Base-by-base conservation (phyloP, 2,113 vertebrate genomes). In the Nansenia antarctica region DNA sequence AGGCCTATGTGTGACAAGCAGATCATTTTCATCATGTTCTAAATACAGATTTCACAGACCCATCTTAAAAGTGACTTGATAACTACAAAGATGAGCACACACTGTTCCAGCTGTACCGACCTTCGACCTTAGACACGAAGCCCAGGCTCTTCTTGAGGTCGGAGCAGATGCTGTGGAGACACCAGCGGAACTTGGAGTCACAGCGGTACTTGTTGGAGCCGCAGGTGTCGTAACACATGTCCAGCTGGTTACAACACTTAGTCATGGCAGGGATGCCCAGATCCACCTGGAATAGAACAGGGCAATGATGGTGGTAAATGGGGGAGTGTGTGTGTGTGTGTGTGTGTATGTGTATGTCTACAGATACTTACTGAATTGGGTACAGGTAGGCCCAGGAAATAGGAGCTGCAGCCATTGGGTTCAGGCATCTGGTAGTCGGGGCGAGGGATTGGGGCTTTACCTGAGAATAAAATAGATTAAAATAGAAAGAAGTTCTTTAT, bases 151-250 rank as follows among this genome's bases (percentile, higher is more conserved):
- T 95, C 88, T 98, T 99, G 62, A 99, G 95, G 79, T 99, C 98
- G 0, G 94, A 95, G 86, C 98, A 99, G 92, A 99, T 98, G 76
- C 95, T 93, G 82, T 99, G 96, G 61, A 99, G 94, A 74, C 98
- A 99, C 96, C 96, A 98, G 69, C 97, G 98, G 89, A 99, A 99
- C 84, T 99, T 99, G 53, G 96, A 97, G 18, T 99, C 98, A 0
- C 98, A 99, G 73, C 96, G 96, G 62, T 98, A 98, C 71, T 99
- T 99, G 86, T 98, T 98, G 86, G 97, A 97, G 34, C 97, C 98
- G 0, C 98, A 99, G 11, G 95, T 98, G 82, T 99, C 97, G 0
- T 99, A 99, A 47, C 98, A 99, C 34, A 92, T 0, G 0, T 99
- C 98, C 86, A 99, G 85, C 91, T 98, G 96, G 69, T 99, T 99